Evolutionary conservation across 2,113 vertebrate species (phyloP), one percentile per base, ranked within the genome.

Genomic region (Oostethus manadensis): DNA sequence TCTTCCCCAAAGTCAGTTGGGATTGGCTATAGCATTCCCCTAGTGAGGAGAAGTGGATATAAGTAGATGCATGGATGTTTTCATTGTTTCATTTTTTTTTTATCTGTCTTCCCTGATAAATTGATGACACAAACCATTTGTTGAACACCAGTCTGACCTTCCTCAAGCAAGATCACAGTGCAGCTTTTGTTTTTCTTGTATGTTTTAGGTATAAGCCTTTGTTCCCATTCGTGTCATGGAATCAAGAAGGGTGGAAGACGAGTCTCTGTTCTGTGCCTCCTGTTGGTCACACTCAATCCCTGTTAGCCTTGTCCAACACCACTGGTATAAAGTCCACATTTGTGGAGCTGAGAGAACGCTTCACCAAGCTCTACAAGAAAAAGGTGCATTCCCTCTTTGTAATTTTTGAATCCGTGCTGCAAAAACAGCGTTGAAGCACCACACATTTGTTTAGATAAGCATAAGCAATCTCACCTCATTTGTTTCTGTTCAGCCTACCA

Each of bases 241-340:
- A 97, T 84, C 93, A 93, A 85, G 96, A 99, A 73, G 97, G 95
- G 47, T 99, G 96, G 95, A 99, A 99, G 85, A 97, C 95, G 0
- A 88, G 94, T 50, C 86, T 99, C 61, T 99, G 97, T 74, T 94
- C 96, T 0, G 89, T 98, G 8, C 93, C 97, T 54, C 95, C 96
- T 0, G 93, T 98, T 23, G 94, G 94, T 38, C 94, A 94, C 83
- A 82, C 91, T 5, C 93, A 95, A 82, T 94, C 95, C 0, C 82
- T 99, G 51, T 70, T 99, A 54, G 92, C 96, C 22, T 71, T 99
- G 79, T 93, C 95, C 57, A 99, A 98, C 83, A 98, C 94, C 81
- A 99, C 95, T 0, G 97, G 94, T 33, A 86, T 98, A 50, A 96
- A 93, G 82, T 84, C 89, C 17, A 93, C 92, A 8, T 98, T 99